Evolutionary conservation across 2,113 vertebrate genomes (phyloP).

Genomic region (Lagopus muta): DNA sequence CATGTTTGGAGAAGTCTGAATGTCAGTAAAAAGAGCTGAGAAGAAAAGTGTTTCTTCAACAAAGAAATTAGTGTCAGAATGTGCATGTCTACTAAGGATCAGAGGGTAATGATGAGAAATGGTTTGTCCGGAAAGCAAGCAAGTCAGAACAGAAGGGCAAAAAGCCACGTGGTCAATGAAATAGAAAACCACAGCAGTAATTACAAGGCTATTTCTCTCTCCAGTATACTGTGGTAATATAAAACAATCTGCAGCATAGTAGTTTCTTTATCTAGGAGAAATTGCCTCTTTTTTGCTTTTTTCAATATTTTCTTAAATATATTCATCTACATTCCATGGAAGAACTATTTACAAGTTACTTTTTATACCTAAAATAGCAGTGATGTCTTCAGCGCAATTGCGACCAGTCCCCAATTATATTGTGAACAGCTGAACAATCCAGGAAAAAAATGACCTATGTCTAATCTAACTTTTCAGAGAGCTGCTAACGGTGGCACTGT

Average conservation of each 20-base stretch:
- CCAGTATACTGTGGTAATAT: constrained; percentile 11
- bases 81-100: background rate
- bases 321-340: constrained; percentile 55
- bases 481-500: background rate
- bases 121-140: background rate
- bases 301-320: constrained; percentile 46
- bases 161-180: background rate
- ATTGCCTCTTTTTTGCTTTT: background rate
- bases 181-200: background rate
- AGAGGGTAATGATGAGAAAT: background rate
- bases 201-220: constrained; percentile 2
- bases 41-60: background rate
- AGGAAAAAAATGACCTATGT: constrained; percentile 1
- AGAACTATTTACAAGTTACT: constrained; percentile 49
- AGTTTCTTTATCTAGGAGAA: constrained; percentile 34
- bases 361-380: background rate
- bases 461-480: constrained; percentile 16
- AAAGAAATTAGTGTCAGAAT: background rate
- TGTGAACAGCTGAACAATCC: constrained; percentile 42
- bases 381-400: background rate
- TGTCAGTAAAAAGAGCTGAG: background rate
- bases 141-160: background rate
- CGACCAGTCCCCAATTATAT: constrained; percentile 28
- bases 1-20: background rate
- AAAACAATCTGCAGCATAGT: constrained; percentile 16